phyloP scores from a whole-genome alignment of 2,797 vertebrate species.

The Craterocephalus amniculus region DNA sequence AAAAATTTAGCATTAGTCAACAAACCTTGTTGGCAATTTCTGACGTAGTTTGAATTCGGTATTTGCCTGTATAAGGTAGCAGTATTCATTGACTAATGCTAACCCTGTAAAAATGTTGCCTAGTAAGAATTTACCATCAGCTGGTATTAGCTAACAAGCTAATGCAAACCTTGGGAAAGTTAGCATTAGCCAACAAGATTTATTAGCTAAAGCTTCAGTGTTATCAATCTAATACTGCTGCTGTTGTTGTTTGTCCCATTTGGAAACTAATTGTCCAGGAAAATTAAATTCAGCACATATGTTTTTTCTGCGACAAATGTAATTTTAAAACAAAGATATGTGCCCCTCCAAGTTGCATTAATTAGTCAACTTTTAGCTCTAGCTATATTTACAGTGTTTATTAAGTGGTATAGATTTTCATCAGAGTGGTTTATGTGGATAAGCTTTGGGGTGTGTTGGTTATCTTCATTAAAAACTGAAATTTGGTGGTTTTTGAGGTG shows the following conservation, averaged over 20 bases:
- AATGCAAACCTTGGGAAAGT: background rate
- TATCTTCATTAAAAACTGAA: background rate
- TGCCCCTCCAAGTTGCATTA: background rate
- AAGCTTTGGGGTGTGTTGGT: background rate
- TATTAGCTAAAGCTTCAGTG: background rate
- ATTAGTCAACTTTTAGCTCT: constrained; percentile 1
- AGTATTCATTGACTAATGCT: too few relatives aligned
- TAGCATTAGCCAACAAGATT: background rate
- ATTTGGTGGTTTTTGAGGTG: background rate
- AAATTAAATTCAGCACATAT: background rate
- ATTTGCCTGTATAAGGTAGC: too few relatives aligned
- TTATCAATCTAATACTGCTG: background rate
- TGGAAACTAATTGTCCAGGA: background rate
- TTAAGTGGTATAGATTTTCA: background rate
- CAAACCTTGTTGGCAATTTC: too few relatives aligned
- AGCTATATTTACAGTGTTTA: background rate
- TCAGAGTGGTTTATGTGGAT: background rate
- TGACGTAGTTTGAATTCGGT: too few relatives aligned
- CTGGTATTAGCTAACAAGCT: background rate
- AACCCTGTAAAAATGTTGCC: background rate
- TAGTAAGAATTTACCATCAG: background rate
- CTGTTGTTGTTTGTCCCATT: background rate
- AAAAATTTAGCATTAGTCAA: too few relatives aligned
- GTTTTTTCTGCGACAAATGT: background rate
- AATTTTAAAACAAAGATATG: background rate